These are phyloP conservation scores for Pseudorasbora parva DNA, from an alignment of 2,113 vertebrate genomes.

Conservation along the genomic window DNA sequence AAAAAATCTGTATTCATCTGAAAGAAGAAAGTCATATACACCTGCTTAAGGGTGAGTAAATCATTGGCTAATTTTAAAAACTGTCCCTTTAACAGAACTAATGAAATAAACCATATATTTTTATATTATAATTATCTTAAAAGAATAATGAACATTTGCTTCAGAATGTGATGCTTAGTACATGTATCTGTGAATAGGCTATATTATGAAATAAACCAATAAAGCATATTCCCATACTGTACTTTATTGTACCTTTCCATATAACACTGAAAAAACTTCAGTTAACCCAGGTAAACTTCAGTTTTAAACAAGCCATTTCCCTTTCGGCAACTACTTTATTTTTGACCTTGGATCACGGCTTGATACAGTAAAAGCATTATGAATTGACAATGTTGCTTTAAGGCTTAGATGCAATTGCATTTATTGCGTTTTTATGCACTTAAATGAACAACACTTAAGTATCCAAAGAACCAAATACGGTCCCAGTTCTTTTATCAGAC, in stretches of 20 bases:
- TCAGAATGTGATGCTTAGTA: neutral
- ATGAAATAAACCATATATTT: neutral
- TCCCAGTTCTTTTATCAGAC: too few species aligned
- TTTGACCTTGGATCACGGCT: neutral
- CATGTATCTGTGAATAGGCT: neutral
- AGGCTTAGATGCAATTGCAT: neutral
- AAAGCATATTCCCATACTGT: neutral
- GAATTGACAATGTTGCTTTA: neutral
- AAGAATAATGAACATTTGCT: neutral
- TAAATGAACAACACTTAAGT: slow-evolving; percentile 6
- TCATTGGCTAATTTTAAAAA: too few species aligned
- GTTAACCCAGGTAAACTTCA: too few species aligned
- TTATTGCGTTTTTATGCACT: neutral
- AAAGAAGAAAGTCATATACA: too few species aligned
- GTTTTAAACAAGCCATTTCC: neutral
- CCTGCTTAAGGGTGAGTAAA: too few species aligned
- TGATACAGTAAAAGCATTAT: neutral
- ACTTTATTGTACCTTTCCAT: neutral
- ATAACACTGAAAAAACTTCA: neutral
- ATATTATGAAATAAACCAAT: neutral
- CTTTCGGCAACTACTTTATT: neutral
- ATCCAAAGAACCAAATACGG: too few species aligned
- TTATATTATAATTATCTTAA: neutral
- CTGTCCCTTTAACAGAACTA: too few species aligned
- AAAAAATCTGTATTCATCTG: too few species aligned